These are phyloP conservation scores for Phasia obesa DNA, from an alignment of 2,888 invertebrate species.

Conservation along the genomic window DNA sequence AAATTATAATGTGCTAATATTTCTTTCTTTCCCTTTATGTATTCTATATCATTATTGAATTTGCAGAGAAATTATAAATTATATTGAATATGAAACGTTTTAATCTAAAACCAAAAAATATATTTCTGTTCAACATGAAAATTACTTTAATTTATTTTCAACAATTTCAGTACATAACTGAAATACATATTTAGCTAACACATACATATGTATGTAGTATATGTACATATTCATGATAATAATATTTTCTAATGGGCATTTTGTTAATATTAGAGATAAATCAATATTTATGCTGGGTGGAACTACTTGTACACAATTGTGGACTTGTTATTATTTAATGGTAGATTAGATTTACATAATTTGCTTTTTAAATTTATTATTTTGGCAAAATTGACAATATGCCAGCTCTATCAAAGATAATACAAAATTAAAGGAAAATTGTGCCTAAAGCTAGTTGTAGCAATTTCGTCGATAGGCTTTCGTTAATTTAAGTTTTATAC, in stretches of 20 bases:
- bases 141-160: neutral
- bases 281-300: neutral
- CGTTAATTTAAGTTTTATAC: too few relatives aligned
- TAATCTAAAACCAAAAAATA: too few relatives aligned
- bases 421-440: neutral
- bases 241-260: too few relatives aligned
- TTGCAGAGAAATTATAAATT: too few relatives aligned
- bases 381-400: neutral
- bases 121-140: too few relatives aligned
- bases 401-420: neutral
- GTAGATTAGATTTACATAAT: constrained; percentile 6
- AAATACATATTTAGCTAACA: neutral
- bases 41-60: too few relatives aligned
- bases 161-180: constrained; percentile 16
- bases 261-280: too few relatives aligned
- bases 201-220: too few relatives aligned
- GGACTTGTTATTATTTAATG: neutral
- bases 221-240: too few relatives aligned
- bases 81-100: too few relatives aligned
- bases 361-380: neutral
- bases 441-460: neutral
- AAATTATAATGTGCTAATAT: too few relatives aligned
- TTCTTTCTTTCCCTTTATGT: too few relatives aligned
- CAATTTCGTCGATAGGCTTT: neutral
- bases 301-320: neutral